These are phyloP conservation scores for Ascaphus truei DNA, from an alignment of 2,113 vertebrate genomes.

Conservation along the genomic window DNA sequence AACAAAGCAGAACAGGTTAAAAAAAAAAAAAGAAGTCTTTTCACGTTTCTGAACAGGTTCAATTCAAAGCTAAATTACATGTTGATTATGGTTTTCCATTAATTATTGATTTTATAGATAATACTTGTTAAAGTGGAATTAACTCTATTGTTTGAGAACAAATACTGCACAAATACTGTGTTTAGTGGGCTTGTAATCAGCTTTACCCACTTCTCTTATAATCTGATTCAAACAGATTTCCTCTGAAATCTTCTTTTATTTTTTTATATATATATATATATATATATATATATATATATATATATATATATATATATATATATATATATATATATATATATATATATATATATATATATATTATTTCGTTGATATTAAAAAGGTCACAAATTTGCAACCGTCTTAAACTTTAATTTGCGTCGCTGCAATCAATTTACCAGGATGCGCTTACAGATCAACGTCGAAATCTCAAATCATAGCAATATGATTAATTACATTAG, in stretches of 20 bases:
- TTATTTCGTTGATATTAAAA: constrained; percentile 76
- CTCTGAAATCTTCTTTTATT: constrained; percentile 68
- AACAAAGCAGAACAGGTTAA: neutral
- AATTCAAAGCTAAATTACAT: constrained; percentile 48
- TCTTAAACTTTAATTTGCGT: constrained; percentile 66
- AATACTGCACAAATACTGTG: constrained; percentile 67
- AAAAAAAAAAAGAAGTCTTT: constrained; percentile 20
- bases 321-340: too few species aligned
- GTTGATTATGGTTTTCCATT: constrained; percentile 56
- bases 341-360: too few species aligned
- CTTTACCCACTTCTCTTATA: constrained; percentile 77
- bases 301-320: too few species aligned
- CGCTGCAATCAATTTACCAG: constrained; percentile 46
- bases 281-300: too few species aligned
- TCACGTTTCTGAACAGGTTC: constrained; percentile 42
- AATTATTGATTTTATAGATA: constrained; percentile 66
- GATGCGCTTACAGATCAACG: neutral
- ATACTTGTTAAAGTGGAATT: constrained; percentile 68
- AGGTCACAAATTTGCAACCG: constrained; percentile 62
- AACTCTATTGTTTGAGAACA: constrained; percentile 68
- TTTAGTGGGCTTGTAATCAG: constrained; percentile 78
- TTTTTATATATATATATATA: too few species aligned
- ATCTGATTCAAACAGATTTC: constrained; percentile 84
- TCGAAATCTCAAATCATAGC: constrained; percentile 18
- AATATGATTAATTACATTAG: constrained; percentile 22